phyloP scores from a whole-genome alignment of 2,113 vertebrate species.

The Apodemus speciosus region DNA sequence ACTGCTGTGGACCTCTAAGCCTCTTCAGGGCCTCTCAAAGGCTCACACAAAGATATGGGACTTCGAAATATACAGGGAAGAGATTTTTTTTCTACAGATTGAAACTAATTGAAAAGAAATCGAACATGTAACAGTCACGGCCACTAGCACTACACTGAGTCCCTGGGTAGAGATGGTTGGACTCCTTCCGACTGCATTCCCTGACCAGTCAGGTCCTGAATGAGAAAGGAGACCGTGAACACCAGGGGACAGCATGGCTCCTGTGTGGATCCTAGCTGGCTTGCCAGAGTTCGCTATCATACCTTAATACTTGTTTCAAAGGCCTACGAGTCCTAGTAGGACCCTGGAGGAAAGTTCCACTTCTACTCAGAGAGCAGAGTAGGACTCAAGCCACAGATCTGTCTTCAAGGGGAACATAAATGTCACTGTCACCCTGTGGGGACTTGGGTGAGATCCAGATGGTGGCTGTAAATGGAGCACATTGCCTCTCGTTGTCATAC shows the following conservation, averaged over 20 bases:
- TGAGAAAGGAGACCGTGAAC: background rate
- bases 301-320: background rate
- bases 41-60: background rate
- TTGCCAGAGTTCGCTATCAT: background rate
- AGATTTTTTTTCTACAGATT: background rate
- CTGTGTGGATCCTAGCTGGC: background rate
- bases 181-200: background rate
- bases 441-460: background rate
- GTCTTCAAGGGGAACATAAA: background rate
- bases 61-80: background rate
- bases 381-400: background rate
- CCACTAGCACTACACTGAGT: no score
- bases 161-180: background rate
- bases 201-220: background rate
- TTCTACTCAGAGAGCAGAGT: background rate
- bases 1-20: background rate
- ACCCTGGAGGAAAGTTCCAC: background rate
- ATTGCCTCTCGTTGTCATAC: no score
- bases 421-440: background rate
- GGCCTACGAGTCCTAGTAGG: background rate
- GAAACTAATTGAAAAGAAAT: background rate
- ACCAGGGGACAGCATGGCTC: no score
- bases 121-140: no score
- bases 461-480: background rate
- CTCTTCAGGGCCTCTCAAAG: background rate